Evolutionary conservation across 2,113 vertebrate genomes (phyloP).

Genomic region (Otocyon megalotis): DNA sequence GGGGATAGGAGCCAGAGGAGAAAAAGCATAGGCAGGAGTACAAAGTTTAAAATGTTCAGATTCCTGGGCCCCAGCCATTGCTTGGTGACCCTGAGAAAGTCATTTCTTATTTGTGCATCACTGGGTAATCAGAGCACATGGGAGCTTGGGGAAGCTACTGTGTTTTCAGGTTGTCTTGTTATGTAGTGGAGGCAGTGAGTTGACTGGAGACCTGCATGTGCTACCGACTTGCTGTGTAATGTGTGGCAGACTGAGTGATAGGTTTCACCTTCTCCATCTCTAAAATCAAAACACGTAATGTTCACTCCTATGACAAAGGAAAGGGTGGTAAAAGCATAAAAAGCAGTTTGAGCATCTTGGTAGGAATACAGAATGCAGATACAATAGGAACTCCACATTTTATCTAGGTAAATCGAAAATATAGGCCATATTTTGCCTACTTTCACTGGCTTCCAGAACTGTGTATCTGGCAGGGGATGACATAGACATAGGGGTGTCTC

Average conservation of each 20-base stretch:
- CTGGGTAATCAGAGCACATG: not conserved
- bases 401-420: conserved; percentile 1
- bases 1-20: not conserved
- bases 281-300: not conserved
- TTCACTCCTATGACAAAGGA: not conserved
- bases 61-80: not conserved
- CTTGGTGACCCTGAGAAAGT: not conserved
- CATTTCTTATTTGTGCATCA: not conserved
- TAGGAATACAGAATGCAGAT: not conserved
- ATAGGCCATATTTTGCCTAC: not conserved
- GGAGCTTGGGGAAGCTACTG: not conserved
- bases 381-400: not conserved
- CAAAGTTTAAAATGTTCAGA: not conserved
- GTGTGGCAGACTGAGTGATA: not conserved
- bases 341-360: not conserved
- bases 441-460: conserved; percentile 20
- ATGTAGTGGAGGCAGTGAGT: not conserved
- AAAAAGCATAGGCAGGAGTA: not conserved
- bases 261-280: not conserved
- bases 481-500: not conserved
- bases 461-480: not conserved
- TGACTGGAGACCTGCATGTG: not conserved
- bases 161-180: not conserved
- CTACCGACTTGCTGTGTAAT: not conserved
- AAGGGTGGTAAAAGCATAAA: not conserved